phyloP scores from a whole-genome alignment of 2,888 invertebrate genomes.

The Dendrolimus houi region DNA sequence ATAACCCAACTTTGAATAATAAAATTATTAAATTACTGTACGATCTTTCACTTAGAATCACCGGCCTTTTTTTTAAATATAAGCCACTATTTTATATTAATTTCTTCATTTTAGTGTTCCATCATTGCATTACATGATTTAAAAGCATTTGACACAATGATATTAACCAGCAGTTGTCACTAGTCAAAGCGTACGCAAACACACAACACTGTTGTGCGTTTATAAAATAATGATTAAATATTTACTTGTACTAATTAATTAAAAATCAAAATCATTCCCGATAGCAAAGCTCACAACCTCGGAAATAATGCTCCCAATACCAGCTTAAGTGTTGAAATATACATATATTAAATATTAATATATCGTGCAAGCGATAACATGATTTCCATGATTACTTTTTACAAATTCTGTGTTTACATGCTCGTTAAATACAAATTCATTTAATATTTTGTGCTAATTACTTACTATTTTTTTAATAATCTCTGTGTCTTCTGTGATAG shows the following conservation, averaged over 20 bases:
- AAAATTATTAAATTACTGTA: too few relatives aligned
- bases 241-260: conserved; percentile 37
- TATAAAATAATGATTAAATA: conserved; percentile 48
- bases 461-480: conserved; percentile 18
- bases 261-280: conserved; percentile 70
- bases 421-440: conserved; percentile 16
- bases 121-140: too few relatives aligned
- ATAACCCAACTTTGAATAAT: too few relatives aligned
- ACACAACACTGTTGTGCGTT: conserved; percentile 69
- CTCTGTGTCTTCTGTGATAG: conserved; percentile 38
- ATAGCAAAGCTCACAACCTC: conserved; percentile 72
- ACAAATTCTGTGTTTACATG: neutral
- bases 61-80: too few relatives aligned
- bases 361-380: conserved; percentile 41
- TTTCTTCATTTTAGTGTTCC: too few relatives aligned
- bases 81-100: too few relatives aligned
- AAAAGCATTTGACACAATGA: too few relatives aligned
- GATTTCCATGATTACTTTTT: conserved; percentile 5
- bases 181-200: conserved; percentile 13
- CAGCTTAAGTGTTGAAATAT: conserved; percentile 64
- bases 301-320: conserved; percentile 76
- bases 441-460: conserved; percentile 45
- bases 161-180: too few relatives aligned
- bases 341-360: conserved; percentile 40
- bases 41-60: too few relatives aligned